Conservation (phyloP, 1,140 invertebrate genomes). For the Diuraphis noxia region DNA sequence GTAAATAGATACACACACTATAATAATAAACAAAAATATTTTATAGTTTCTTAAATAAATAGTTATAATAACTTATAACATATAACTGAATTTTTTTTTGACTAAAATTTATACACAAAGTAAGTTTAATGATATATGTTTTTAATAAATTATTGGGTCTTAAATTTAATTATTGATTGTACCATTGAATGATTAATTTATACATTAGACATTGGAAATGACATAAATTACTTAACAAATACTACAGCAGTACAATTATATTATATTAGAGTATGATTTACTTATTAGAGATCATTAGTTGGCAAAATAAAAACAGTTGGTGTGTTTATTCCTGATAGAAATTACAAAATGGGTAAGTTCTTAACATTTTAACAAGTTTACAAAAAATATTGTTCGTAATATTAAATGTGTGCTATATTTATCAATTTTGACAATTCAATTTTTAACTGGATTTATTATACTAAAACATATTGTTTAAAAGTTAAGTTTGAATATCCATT, state of each 20-base stretch:
- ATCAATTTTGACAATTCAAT: neutral
- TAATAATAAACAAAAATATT: constrained; percentile 27
- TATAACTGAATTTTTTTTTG: neutral
- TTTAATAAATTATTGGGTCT: neutral
- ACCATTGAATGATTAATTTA: neutral
- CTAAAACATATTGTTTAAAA: neutral
- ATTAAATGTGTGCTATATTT: too few species aligned
- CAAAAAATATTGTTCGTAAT: constrained; percentile 7
- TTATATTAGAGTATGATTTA: constrained; percentile 19
- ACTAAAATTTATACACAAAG: neutral
- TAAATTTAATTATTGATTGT: constrained; percentile 7
- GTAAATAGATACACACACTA: constrained; percentile 16
- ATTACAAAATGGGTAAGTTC: neutral
- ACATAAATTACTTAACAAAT: neutral
- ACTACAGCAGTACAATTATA: neutral
- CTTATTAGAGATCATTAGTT: constrained; percentile 7
- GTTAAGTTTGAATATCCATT: constrained; percentile 8
- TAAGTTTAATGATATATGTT: constrained; percentile 17
- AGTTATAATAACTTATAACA: neutral
- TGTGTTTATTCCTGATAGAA: constrained; percentile 31
- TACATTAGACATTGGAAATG: neutral
- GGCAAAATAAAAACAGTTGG: constrained; percentile 19
- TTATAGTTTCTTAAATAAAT: constrained; percentile 48
- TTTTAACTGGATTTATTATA: neutral
- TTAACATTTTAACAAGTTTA: constrained; percentile 6